These are phyloP conservation scores for Narcine bancroftii DNA, from an alignment of 2,113 vertebrate species.

Conservation along the genomic window DNA sequence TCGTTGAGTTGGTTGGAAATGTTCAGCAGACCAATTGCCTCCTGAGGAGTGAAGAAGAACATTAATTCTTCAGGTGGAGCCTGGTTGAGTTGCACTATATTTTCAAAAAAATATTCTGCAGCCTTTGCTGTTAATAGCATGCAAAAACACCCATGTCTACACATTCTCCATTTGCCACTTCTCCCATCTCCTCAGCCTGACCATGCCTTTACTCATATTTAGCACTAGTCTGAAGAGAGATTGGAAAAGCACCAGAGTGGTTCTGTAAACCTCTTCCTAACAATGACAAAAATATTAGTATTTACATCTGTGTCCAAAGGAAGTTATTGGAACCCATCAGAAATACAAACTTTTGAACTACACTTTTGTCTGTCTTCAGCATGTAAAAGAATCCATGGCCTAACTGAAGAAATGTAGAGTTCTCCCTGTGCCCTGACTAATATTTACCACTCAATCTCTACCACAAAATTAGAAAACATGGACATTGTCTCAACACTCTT, in stretches of 20 bases:
- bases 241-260: not conserved
- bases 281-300: not conserved
- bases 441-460: not conserved
- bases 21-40: not conserved
- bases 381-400: not conserved
- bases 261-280: not conserved
- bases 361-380: not conserved
- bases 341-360: not conserved
- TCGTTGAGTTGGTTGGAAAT: not conserved
- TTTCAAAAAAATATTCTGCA: not conserved
- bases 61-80: not conserved
- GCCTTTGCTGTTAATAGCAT: not conserved
- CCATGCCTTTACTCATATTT: not conserved
- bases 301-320: not conserved
- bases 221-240: not conserved
- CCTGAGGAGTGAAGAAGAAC: not conserved
- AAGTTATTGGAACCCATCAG: not conserved
- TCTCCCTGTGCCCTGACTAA: not conserved
- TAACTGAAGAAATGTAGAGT: not conserved
- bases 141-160: not conserved
- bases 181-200: not conserved
- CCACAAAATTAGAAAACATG: not conserved
- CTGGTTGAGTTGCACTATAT: not conserved
- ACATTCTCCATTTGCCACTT: not conserved
- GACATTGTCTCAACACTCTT: not conserved